Conservation (phyloP, 2,797 vertebrate genomes). For the Takifugu ocellatus region DNA sequence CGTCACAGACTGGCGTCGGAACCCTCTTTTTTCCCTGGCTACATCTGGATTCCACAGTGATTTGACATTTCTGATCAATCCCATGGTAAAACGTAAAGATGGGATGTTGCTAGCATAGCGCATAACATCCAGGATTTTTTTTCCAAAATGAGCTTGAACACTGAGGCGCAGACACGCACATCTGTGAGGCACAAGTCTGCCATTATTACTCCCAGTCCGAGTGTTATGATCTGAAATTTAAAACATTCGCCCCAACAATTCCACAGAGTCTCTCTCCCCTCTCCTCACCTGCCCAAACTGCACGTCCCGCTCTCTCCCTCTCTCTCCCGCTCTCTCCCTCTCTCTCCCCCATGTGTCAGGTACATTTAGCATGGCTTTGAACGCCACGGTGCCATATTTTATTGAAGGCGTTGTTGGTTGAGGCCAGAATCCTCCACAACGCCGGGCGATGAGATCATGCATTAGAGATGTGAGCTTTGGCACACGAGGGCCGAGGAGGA, state of each 20-base stretch:
- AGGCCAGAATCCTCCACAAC: slow-evolving; percentile 70
- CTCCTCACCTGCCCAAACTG: slow-evolving; percentile 46
- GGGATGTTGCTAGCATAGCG: slow-evolving; percentile 12
- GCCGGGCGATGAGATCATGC: slow-evolving; percentile 70
- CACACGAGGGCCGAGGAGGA: slow-evolving; percentile 34
- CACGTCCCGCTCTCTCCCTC: slow-evolving; percentile 56
- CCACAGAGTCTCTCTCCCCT: slow-evolving; percentile 29
- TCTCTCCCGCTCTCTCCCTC: slow-evolving; percentile 51
- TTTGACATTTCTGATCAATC: not conserved
- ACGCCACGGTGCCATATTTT: slow-evolving; percentile 73
- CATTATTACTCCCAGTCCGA: slow-evolving; percentile 20
- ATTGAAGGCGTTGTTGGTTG: slow-evolving; percentile 78
- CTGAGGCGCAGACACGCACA: not conserved
- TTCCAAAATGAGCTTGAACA: slow-evolving; percentile 5
- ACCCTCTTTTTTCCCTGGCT: too few relatives aligned
- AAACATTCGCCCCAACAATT: slow-evolving; percentile 46
- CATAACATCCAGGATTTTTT: slow-evolving; percentile 7
- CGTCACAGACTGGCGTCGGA: too few relatives aligned
- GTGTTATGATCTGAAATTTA: slow-evolving; percentile 51
- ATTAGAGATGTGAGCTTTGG: slow-evolving; percentile 72
- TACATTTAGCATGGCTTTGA: slow-evolving; percentile 80
- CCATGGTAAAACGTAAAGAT: slow-evolving; percentile 35
- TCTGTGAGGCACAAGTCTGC: not conserved
- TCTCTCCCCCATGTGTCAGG: slow-evolving; percentile 60
- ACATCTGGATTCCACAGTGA: not conserved